Evolutionary conservation across 1,140 invertebrate genomes (phyloP).

Genomic region (Cherax destructor): DNA sequence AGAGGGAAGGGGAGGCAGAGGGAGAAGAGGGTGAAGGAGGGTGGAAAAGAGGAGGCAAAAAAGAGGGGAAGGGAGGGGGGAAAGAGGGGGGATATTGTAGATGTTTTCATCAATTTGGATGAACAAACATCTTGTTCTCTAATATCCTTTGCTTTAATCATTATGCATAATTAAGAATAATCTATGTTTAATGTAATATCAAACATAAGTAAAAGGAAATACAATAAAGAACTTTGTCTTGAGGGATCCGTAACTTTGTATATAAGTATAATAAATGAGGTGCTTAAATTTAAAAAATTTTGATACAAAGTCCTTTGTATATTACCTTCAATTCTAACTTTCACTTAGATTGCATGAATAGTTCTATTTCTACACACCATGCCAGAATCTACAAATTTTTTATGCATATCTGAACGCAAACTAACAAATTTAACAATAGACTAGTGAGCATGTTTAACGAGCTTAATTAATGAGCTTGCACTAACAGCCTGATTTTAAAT

Average conservation of each 20-base stretch:
- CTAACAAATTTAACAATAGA: conserved; percentile 26
- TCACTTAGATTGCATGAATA: not conserved
- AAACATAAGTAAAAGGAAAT: not conserved
- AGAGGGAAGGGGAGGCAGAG: not conserved
- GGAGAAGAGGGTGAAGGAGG: too few relatives aligned
- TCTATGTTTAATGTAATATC: not conserved
- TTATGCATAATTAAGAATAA: not conserved
- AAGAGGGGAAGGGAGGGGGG: too few relatives aligned
- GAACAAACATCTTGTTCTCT: not conserved
- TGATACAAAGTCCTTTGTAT: not conserved
- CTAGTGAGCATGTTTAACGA: conserved; percentile 20
- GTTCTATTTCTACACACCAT: conserved; percentile 17
- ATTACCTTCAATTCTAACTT: not conserved
- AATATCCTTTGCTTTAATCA: not conserved
- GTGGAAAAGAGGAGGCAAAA: too few relatives aligned
- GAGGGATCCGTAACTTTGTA: not conserved
- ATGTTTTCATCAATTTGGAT: too few relatives aligned
- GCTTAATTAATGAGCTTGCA: conserved; percentile 20
- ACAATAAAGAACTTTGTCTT: not conserved
- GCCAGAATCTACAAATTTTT: conserved; percentile 15
- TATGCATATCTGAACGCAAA: not conserved
- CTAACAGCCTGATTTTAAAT: not conserved
- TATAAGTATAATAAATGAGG: not conserved
- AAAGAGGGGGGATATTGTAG: too few relatives aligned
- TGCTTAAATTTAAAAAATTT: not conserved